Evolutionary conservation across 2,888 invertebrate genomes (phyloP).

Genomic region (Campaea margaritaria): DNA sequence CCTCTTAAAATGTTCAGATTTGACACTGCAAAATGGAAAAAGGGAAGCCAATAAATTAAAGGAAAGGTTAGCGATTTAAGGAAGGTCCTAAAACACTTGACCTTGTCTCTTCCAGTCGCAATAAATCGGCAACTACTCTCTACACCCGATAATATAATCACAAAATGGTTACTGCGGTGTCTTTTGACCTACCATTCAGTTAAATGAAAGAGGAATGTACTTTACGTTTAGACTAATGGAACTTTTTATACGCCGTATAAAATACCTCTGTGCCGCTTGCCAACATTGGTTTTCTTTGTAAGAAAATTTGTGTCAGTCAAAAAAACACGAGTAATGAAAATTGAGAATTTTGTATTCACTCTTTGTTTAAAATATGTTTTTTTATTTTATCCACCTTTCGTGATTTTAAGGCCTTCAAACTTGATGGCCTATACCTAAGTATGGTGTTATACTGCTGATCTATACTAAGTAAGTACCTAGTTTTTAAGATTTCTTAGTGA

Average conservation of each 20-base stretch:
- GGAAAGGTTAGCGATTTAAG: constrained; percentile 30
- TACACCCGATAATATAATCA: constrained; percentile 53
- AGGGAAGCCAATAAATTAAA: constrained; percentile 25
- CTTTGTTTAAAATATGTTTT: neutral
- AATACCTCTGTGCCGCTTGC: constrained; percentile 5
- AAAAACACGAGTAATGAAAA: constrained; percentile 6
- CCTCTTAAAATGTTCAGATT: constrained; percentile 21
- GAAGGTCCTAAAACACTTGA: constrained; percentile 26
- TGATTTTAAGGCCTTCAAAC: too few species aligned
- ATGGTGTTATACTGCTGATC: too few species aligned
- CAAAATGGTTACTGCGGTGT: constrained; percentile 58
- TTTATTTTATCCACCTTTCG: too few species aligned
- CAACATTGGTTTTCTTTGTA: constrained; percentile 10
- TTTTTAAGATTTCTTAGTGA: too few species aligned
- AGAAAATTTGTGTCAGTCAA: constrained; percentile 5
- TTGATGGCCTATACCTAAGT: too few species aligned
- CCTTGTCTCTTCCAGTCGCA: constrained; percentile 44
- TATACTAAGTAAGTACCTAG: too few species aligned
- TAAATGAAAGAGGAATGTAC: constrained; percentile 58
- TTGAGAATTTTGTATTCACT: neutral
- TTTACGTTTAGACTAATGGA: constrained; percentile 31
- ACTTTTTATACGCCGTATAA: constrained; percentile 19
- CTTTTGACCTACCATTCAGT: constrained; percentile 60
- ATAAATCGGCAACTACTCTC: constrained; percentile 29
- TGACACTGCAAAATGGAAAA: constrained; percentile 31